These are phyloP conservation scores for Diabrotica undecimpunctata DNA, from an alignment of 1,140 invertebrate genomes.

Conservation along the genomic window DNA sequence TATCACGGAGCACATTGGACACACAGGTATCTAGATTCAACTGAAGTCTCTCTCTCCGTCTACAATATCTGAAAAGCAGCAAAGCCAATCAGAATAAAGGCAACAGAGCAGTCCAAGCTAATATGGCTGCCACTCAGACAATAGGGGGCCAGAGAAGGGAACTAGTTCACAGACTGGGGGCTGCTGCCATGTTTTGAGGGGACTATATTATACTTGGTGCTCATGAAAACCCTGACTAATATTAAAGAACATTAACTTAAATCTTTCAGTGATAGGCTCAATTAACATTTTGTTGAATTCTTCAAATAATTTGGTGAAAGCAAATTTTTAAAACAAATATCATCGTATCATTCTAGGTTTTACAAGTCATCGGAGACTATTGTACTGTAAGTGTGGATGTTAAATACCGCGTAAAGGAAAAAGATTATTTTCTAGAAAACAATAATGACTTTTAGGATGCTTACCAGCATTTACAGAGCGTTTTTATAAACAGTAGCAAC, in stretches of 20 bases:
- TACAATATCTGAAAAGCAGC: conserved; percentile 43
- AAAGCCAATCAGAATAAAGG: conserved; percentile 49
- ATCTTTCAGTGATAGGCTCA: background rate
- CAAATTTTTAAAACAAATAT: background rate
- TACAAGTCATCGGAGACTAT: conserved; percentile 5
- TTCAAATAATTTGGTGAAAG: background rate
- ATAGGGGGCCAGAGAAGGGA: conserved; percentile 46
- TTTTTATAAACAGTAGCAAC: too few species aligned
- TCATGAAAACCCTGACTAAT: conserved; percentile 36
- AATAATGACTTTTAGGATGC: too few species aligned
- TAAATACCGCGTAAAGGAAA: too few species aligned
- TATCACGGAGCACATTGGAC: conserved; percentile 31
- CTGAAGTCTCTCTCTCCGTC: conserved; percentile 39
- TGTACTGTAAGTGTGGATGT: background rate
- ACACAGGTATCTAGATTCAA: conserved; percentile 20
- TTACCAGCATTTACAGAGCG: too few species aligned
- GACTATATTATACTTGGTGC: conserved; percentile 17
- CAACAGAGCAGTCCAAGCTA: conserved; percentile 46
- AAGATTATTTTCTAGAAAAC: too few species aligned
- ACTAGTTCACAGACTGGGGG: conserved; percentile 32
- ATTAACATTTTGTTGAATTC: background rate
- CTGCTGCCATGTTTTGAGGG: conserved; percentile 36
- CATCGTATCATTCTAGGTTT: conserved; percentile 1
- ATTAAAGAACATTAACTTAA: conserved; percentile 24
- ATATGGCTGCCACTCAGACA: conserved; percentile 49